Percentiles rank a stretch among this genome's conserved stretches.
Conservation (phyloP, 2,113 vertebrate genomes). For the Furnarius figulus region DNA sequence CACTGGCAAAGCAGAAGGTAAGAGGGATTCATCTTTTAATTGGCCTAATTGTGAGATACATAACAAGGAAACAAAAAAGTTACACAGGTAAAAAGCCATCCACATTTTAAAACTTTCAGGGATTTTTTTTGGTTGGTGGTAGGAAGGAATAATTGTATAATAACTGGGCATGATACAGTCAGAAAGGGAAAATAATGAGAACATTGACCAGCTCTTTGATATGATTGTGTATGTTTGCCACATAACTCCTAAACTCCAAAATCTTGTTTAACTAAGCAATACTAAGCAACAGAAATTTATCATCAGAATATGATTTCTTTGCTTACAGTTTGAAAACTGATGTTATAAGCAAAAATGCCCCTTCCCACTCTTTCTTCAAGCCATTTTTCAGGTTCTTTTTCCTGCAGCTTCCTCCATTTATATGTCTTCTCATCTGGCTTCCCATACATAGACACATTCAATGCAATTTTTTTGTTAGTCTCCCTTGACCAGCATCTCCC, state of each 20-base stretch:
- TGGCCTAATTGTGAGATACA: neutral
- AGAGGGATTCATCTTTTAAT: neutral
- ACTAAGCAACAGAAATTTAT: neutral
- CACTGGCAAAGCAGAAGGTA: neutral
- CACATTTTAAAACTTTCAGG: neutral
- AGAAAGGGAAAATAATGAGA: neutral
- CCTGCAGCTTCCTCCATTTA: neutral
- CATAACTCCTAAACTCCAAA: neutral
- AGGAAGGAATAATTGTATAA: neutral
- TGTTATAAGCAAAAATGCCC: neutral
- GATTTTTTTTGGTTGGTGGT: neutral
- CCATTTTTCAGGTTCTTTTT: neutral
- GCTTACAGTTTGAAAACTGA: neutral
- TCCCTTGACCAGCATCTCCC: neutral
- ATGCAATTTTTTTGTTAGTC: neutral
- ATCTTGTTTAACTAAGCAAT: neutral
- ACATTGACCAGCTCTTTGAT: neutral
- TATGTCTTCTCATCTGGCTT: neutral
- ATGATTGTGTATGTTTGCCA: neutral
- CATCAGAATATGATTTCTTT: neutral
- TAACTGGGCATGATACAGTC: neutral
- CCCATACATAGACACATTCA: neutral
- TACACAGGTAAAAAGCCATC: neutral
- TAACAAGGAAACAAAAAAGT: neutral
- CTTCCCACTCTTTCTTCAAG: neutral